Evolutionary conservation across 2,113 vertebrate genomes (phyloP).

Genomic region (Chloropsis cyanopogon): DNA sequence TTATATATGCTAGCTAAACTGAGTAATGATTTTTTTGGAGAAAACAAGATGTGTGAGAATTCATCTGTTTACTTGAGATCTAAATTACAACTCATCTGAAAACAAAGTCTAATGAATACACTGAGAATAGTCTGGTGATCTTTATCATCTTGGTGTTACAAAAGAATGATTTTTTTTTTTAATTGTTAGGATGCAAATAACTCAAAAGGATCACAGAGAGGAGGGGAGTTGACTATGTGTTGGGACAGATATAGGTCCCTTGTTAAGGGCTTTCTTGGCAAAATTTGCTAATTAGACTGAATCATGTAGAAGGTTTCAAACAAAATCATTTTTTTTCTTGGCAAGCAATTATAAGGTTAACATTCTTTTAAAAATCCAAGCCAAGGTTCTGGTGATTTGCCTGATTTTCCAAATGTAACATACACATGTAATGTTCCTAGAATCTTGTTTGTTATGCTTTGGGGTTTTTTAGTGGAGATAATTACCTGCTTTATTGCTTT

Average conservation of each 20-base stretch:
- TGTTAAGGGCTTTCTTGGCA: not conserved
- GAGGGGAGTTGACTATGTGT: not conserved
- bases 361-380: not conserved
- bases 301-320: not conserved
- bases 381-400: not conserved
- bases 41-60: not conserved
- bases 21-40: not conserved
- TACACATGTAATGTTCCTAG: not conserved
- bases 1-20: not conserved
- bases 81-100: not conserved
- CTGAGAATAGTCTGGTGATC: not conserved
- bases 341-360: not conserved
- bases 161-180: constrained; percentile 8
- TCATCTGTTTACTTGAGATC: not conserved
- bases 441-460: not conserved
- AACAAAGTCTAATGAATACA: not conserved
- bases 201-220: not conserved
- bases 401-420: not conserved
- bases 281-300: not conserved
- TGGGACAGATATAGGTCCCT: not conserved
- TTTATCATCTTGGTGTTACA: not conserved
- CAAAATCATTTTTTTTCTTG: not conserved
- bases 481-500: not conserved
- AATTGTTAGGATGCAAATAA: not conserved
- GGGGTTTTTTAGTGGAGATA: not conserved